phyloP scores from a whole-genome alignment of 2,888 invertebrate species.

The Cheilosia variabilis region DNA sequence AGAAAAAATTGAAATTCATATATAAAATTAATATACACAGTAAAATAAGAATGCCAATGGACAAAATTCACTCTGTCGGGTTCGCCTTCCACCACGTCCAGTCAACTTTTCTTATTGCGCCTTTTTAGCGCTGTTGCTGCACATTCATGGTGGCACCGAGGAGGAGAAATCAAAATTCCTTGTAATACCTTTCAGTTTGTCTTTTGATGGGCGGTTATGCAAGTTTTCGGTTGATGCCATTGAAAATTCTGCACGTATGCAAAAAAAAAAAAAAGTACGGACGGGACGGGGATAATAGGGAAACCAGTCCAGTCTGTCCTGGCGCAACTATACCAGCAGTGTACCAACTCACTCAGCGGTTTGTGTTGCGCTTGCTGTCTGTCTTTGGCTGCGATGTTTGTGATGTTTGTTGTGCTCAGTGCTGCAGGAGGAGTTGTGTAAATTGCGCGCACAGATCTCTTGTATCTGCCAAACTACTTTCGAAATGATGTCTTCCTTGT shows the following conservation, averaged over 20 bases:
- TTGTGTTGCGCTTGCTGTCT: conserved; percentile 43
- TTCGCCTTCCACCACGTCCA: conserved; percentile 39
- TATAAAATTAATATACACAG: conserved; percentile 68
- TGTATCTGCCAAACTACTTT: conserved; percentile 75
- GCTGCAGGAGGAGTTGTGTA: conserved; percentile 70
- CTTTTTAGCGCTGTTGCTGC: conserved; percentile 13
- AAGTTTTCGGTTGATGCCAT: conserved; percentile 75
- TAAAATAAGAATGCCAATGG: conserved; percentile 65
- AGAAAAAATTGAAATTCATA: conserved; percentile 37
- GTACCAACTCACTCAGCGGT: conserved; percentile 48
- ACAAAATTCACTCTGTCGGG: conserved; percentile 22
- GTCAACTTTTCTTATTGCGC: conserved; percentile 37
- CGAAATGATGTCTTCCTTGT: conserved; percentile 75
- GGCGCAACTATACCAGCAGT: conserved; percentile 42
- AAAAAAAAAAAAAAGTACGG: conserved; percentile 18
- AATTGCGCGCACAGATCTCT: conserved; percentile 74
- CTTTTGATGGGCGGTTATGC: conserved; percentile 75
- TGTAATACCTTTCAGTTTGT: conserved; percentile 75
- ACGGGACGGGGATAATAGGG: conserved; percentile 24
- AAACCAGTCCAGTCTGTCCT: conserved; percentile 68
- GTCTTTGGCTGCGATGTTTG: conserved; percentile 46
- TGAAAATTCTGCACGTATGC: conserved; percentile 63
- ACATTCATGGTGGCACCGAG: conserved; percentile 69
- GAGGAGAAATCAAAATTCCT: conserved; percentile 75
- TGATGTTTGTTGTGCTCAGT: conserved; percentile 41